Evolutionary conservation across 2,797 vertebrate genomes (phyloP), one percentile per base, ranked within the genome.

Genomic region (Argya squamiceps): DNA sequence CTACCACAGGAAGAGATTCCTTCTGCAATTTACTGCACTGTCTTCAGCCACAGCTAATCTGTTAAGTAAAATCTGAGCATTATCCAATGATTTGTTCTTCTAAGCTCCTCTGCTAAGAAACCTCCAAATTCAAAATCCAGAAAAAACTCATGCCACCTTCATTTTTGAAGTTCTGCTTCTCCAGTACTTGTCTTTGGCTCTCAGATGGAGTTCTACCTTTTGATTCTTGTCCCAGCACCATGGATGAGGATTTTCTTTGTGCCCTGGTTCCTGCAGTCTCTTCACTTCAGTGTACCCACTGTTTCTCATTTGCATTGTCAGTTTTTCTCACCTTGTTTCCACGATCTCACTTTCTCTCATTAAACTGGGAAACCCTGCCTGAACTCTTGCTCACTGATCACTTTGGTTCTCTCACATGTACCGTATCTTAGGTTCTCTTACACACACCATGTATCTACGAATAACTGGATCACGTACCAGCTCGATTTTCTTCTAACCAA

Each of bases 391-490:
- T 68, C 1, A 6, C n/a, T 26, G 23, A 67, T 27, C 44, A 3
- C 15, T 69, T 43, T 3, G 13, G 17, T 60, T 68, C 49, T 53
- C n/a, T 37, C 58, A 30, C 19, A 60, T 20, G 29, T 53, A 59
- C 19, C 0, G 0, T n/a, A 16, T 37, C 15, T 71, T 47, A 2
- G 5, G 8, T 60, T 71, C 24, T 68, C 30, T 41, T 65, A 9
- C 10, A 29, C 1, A 8, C 8, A 26, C 2, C 2, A 32, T 4
- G 2, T 6, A 4, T 13, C 55, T 59, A 29, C 43, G 85, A 46
- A 60, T 24, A 67, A 39, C 13, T 5, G 6, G 4, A 30, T 49
- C 26, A 2, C 0, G 1, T 30, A 37, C 10, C 6, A 26, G 2
- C 4, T 8, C 7, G 14, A 70, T 16, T 55, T 53, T 49, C 10